Evolutionary conservation across 2,797 vertebrate species (phyloP).

Genomic region (Lerista edwardsae): DNA sequence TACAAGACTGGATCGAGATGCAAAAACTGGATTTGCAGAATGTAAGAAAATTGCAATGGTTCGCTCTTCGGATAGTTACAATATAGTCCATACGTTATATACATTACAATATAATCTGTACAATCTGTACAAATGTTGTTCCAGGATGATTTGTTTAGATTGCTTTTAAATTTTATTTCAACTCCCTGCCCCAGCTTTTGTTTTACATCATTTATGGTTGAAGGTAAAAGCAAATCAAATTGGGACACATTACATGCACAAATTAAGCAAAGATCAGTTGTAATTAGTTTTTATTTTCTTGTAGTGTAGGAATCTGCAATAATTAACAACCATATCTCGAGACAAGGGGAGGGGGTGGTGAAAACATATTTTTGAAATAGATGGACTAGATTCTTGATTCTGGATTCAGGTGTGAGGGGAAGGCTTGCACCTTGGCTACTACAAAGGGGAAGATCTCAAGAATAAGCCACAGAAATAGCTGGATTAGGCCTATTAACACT

Average conservation of each 20-base stretch:
- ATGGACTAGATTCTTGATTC: not conserved
- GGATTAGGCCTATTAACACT: conserved; percentile 35
- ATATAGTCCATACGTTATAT: too few species aligned
- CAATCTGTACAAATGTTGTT: not conserved
- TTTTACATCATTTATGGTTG: not conserved
- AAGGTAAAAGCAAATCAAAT: not conserved
- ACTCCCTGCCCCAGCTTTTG: not conserved
- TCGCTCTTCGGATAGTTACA: too few species aligned
- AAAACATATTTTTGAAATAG: not conserved
- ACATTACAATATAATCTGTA: too few species aligned
- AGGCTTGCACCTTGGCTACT: not conserved
- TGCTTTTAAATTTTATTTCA: not conserved
- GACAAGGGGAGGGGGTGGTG: not conserved
- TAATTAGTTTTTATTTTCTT: not conserved
- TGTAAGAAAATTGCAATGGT: not conserved
- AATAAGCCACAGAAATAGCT: not conserved
- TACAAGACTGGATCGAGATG: not conserved
- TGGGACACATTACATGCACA: not conserved
- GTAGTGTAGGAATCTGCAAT: not conserved
- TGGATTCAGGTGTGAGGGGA: not conserved
- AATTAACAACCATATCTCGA: not conserved
- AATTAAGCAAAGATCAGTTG: not conserved
- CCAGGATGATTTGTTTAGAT: not conserved
- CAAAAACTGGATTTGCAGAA: not conserved
- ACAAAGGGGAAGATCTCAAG: not conserved